Evolutionary conservation across 2,888 invertebrate genomes (phyloP).

Genomic region (Dryomyza anilis): DNA sequence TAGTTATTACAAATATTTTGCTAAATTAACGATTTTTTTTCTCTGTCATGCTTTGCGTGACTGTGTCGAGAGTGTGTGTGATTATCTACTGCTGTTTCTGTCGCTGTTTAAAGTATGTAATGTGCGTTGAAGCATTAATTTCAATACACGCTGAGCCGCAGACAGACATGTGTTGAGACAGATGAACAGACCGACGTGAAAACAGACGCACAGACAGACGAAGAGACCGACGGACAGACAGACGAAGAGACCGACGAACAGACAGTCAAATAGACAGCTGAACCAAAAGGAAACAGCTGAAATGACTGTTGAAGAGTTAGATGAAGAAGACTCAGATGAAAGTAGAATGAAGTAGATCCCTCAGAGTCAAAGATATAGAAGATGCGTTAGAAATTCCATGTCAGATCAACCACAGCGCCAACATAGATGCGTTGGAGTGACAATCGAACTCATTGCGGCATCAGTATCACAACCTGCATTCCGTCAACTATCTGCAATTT

Average conservation of each 20-base stretch:
- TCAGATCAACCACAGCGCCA: too few species aligned
- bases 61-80: neutral
- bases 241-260: neutral
- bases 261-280: neutral
- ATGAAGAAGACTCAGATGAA: neutral
- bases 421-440: too few species aligned
- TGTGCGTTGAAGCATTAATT: conserved; percentile 1
- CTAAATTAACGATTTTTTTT: too few species aligned
- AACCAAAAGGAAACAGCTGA: neutral
- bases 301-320: neutral
- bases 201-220: neutral
- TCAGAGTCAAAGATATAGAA: neutral
- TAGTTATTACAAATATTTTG: too few species aligned
- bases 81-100: neutral
- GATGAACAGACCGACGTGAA: neutral
- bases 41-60: too few species aligned
- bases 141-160: neutral
- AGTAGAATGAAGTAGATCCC: neutral
- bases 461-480: neutral
- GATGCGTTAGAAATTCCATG: too few species aligned
- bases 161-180: neutral
- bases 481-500: neutral
- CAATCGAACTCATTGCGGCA: neutral
- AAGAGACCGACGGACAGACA: neutral
- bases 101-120: neutral